Evolutionary conservation across 2,797 vertebrate genomes (phyloP), one percentile per base, ranked within the genome.

Genomic region (Danio tinwini): DNA sequence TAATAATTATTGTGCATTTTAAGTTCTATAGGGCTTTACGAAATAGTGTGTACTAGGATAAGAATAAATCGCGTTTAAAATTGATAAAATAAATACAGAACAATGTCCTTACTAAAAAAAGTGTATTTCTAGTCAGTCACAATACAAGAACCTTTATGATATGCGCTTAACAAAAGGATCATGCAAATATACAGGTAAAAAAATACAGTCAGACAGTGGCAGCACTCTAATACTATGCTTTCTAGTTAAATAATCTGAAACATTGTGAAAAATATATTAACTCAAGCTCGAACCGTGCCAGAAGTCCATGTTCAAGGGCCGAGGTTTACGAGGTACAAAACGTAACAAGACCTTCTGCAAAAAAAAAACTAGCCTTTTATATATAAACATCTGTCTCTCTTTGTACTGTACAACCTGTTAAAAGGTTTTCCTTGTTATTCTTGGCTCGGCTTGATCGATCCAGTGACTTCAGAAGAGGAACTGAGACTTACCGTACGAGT

Each of bases 1-100:
- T 37, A 47, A 39, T 19, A 73, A 55, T 93, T 93, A 93, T 93
- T 93, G 81, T 87, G 87, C 64, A 85, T 78, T 87, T 82, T 80
- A 87, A 86, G 86, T 82, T 87, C 84, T 90, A 88, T n/a, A n/a
- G 84, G 78, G 86, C 61, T 86, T 78, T 59, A 88, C 85, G 90
- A 93, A 84, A 88, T 74, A 80, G 83, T 85, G 69, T 82, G 78
- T 78, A 73, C 76, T 76, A 64, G 78, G 64, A 83, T 85, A 78
- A 84, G 83, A 74, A 81, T 59, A 42, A 81, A 90, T 81, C 86
- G 84, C 78, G 72, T 83, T 82, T 88, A 83, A 81, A 81, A 81
- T 81, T 86, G 68, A 83, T 71, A 13, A 49, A 70, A 73, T 1
- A 85, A 74, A 74, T 69, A 83, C 37, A 59, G 52, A 16, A 45